Evolutionary conservation across 1,140 invertebrate species (phyloP).

Genomic region (Ceratosolen fusciceps): DNA sequence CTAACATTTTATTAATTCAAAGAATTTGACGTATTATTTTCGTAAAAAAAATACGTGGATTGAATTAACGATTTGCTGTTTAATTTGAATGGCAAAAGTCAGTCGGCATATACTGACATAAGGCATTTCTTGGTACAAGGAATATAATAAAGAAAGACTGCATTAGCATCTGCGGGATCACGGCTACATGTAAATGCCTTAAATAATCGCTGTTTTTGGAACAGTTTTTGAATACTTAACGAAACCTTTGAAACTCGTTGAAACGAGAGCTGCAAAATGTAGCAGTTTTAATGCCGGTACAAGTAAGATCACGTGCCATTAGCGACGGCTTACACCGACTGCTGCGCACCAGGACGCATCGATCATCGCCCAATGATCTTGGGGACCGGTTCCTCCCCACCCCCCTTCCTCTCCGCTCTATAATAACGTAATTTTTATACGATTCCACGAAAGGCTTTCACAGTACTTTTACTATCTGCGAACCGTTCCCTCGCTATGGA

Average conservation of each 20-base stretch:
- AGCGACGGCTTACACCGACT: background rate
- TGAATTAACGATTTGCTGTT: background rate
- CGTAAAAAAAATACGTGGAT: background rate
- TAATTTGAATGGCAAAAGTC: background rate
- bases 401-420: too few species aligned
- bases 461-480: conserved; percentile 25
- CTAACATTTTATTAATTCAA: background rate
- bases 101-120: background rate
- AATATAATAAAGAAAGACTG: background rate
- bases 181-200: background rate
- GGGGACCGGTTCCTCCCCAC: conserved; percentile 22
- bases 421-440: conserved; percentile 20
- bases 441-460: conserved; percentile 33
- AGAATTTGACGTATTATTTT: background rate
- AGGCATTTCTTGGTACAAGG: background rate
- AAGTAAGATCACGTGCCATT: background rate
- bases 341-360: background rate
- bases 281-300: background rate
- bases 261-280: background rate
- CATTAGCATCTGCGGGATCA: background rate
- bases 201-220: background rate
- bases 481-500: background rate
- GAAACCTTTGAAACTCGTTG: background rate
- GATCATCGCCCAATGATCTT: background rate
- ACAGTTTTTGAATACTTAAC: background rate